Percentiles rank a stretch among this genome's conserved stretches.
Evolutionary conservation across 2,888 invertebrate genomes (phyloP).

Genomic region (Lithophane semibrunnea): DNA sequence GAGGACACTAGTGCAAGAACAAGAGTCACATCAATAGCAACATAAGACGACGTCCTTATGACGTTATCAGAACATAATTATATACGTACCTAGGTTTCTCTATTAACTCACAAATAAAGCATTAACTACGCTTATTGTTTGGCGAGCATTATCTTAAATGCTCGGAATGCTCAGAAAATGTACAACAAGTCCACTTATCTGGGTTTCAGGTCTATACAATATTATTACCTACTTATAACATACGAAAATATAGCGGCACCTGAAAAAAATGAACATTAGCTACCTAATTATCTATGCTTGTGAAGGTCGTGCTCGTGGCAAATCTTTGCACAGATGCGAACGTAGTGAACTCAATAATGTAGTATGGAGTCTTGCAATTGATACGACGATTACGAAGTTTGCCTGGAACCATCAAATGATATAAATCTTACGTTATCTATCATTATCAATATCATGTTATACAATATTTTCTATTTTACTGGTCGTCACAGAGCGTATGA

Average conservation of each 20-base stretch:
- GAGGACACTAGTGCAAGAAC: neutral
- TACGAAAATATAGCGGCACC: neutral
- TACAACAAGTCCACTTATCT: neutral
- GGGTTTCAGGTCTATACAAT: neutral
- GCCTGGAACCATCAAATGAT: constrained; percentile 40
- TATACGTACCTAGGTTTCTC: constrained; percentile 4
- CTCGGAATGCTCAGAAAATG: constrained; percentile 8
- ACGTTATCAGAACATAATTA: constrained; percentile 12
- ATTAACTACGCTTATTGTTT: constrained; percentile 45
- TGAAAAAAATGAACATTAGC: constrained; percentile 7
- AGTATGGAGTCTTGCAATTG: constrained; percentile 14
- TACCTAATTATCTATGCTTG: constrained; percentile 1
- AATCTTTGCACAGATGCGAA: constrained; percentile 14
- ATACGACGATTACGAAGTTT: constrained; percentile 35
- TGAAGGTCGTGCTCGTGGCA: constrained; percentile 27
- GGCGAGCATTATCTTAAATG: constrained; percentile 43
- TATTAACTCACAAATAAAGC: constrained; percentile 32
- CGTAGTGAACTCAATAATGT: neutral
- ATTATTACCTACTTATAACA: neutral
- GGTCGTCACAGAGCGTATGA: constrained; percentile 44
- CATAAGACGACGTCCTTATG: neutral
- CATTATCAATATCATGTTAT: constrained; percentile 59
- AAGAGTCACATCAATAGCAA: constrained; percentile 9
- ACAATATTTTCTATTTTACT: constrained; percentile 53
- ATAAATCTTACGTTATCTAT: constrained; percentile 63